These are phyloP conservation scores for Delia radicum DNA, from an alignment of 1,140 invertebrate species.

Conservation along the genomic window DNA sequence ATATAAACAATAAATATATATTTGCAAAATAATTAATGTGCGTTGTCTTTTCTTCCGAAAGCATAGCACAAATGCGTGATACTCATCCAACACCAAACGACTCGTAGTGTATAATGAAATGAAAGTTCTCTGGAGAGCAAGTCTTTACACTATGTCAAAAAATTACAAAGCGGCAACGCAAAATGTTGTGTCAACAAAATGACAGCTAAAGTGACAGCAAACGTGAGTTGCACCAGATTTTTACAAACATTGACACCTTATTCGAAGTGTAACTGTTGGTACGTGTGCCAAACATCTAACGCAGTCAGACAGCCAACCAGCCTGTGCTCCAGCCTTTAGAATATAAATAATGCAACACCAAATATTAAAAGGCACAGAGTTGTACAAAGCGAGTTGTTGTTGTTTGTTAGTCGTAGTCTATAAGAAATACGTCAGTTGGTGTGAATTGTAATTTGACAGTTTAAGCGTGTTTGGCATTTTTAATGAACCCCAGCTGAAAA, in stretches of 20 bases:
- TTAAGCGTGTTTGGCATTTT: constrained; percentile 26
- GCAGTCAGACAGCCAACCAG: not conserved
- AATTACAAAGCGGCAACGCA: constrained; percentile 9
- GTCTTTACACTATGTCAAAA: no score
- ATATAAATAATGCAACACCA: not conserved
- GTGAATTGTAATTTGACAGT: constrained; percentile 26
- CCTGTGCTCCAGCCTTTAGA: not conserved
- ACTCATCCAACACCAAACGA: not conserved
- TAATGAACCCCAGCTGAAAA: constrained; percentile 5
- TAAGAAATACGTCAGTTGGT: constrained; percentile 15
- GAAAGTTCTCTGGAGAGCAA: not conserved
- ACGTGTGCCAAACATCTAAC: not conserved
- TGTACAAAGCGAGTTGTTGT: not conserved
- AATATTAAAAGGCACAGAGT: not conserved
- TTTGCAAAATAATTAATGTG: constrained; percentile 15
- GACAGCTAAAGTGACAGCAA: constrained; percentile 21
- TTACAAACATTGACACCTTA: constrained; percentile 14
- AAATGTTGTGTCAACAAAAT: constrained; percentile 14
- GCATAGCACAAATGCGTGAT: constrained; percentile 5
- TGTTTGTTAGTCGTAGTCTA: not conserved
- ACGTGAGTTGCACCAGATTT: constrained; percentile 21
- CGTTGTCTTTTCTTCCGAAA: not conserved
- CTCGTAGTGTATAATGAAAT: not conserved
- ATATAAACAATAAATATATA: not conserved
- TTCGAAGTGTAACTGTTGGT: not conserved